A percentile compares a stretch with the other conserved stretches of the same genome.
phyloP scores from a whole-genome alignment of 2,113 vertebrate genomes.

The Thryonomys swinderianus region DNA sequence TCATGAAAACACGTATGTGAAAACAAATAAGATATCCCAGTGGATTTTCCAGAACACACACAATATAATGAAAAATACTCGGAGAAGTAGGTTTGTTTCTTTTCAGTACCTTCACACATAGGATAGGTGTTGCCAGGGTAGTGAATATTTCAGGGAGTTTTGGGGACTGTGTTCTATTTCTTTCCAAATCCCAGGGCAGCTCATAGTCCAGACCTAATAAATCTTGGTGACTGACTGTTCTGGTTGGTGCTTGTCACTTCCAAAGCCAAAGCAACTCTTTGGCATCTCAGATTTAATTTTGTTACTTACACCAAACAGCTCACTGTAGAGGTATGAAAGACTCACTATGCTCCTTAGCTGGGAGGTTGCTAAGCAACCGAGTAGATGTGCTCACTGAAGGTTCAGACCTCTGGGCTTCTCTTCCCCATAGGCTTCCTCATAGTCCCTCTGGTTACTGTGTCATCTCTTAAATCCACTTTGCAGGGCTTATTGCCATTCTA shows the following conservation, averaged over 20 bases:
- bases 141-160: slow-evolving; percentile 25
- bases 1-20: not conserved
- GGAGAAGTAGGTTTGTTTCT: not conserved
- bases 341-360: slow-evolving; percentile 15
- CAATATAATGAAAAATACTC: not conserved
- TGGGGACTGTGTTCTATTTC: not conserved
- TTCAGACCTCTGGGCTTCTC: not conserved
- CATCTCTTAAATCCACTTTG: not conserved
- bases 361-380: slow-evolving; percentile 58
- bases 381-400: not conserved
- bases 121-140: not conserved
- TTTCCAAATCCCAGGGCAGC: not conserved
- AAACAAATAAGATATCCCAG: not conserved
- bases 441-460: not conserved
- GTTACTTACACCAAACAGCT: slow-evolving; percentile 63
- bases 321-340: slow-evolving; percentile 38
- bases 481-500: not conserved
- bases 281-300: slow-evolving; percentile 56
- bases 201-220: slow-evolving; percentile 18
- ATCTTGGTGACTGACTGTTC: slow-evolving; percentile 36
- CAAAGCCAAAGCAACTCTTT: slow-evolving; percentile 48
- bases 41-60: not conserved
- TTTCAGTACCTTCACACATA: not conserved
- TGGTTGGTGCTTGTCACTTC: slow-evolving; percentile 26
- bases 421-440: not conserved